phyloP scores from a whole-genome alignment of 2,888 invertebrate species.

The Auanema freiburgensis region DNA sequence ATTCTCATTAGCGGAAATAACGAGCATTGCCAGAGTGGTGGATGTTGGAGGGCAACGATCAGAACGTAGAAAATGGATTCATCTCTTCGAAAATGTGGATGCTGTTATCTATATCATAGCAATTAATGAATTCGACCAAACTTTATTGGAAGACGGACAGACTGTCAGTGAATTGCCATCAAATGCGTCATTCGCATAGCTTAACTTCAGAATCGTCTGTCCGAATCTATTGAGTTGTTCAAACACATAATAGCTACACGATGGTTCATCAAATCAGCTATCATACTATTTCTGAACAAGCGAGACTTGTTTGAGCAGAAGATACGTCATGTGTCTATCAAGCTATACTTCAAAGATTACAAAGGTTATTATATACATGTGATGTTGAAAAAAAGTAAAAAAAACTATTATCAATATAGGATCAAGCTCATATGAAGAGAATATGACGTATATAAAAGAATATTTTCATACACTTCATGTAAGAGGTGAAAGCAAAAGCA shows the following conservation, averaged over 20 bases:
- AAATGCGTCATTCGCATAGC: not conserved
- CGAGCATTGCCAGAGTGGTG: constrained; percentile 29
- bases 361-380: constrained; percentile 17
- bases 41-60: constrained; percentile 49
- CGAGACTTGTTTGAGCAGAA: constrained; percentile 43
- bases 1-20: not conserved
- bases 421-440: constrained; percentile 22
- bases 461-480: constrained; percentile 28
- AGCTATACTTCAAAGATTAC: constrained; percentile 31
- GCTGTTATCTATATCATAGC: constrained; percentile 44
- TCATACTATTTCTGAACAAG: constrained; percentile 47
- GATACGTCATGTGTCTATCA: constrained; percentile 30
- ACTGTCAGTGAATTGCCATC: constrained; percentile 20
- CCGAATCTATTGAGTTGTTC: constrained; percentile 37
- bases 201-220: constrained; percentile 40
- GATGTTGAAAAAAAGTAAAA: not conserved
- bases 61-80: constrained; percentile 48
- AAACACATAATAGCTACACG: constrained; percentile 36
- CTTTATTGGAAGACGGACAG: constrained; percentile 31
- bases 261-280: constrained; percentile 36
- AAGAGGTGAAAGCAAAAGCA: constrained; percentile 19
- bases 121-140: constrained; percentile 44
- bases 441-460: constrained; percentile 24
- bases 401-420: constrained; percentile 20
- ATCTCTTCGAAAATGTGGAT: constrained; percentile 46